Evolutionary conservation across 1,140 invertebrate genomes (phyloP), one percentile per base, ranked within the genome.

Genomic region (Heliconius congener): DNA sequence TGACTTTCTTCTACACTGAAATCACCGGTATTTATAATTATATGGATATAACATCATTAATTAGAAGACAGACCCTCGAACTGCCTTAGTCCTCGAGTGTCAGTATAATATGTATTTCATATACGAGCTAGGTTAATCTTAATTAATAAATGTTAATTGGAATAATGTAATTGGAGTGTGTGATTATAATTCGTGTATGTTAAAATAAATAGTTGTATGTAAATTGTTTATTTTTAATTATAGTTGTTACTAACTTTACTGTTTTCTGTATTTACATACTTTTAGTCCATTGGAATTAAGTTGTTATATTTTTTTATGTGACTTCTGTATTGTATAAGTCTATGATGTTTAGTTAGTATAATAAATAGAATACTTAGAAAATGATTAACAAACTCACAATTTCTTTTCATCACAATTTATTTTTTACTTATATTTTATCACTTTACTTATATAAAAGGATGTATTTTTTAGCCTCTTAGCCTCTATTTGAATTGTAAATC

Each of bases 131-230:
- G 60, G 60, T 76, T 76, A 74, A 76, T 76, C 37, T 13, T 70
- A 70, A 76, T 76, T 76, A 76, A 76, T 76, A 70, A 76, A 76
- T 66, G 42, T 71, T 76, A 70, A 76, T 71, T 76, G 16, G 60
- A 30, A 18, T 70, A 66, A 0, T 66, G 13, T 66, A 66, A 66
- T 66, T 66, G 27, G 60, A 50, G 74, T 76, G 39, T 42, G 37
- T 76, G 74, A 76, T 76, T 70, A 34, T 71, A 71, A 76, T 76
- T 76, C 46, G 74, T 39, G 34, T 76, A 76, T 76, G 42, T 76
- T n/a, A 4, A 70, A 9, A 46, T 60, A 39, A 76, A 27, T 76
- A 71, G 18, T 76, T 23, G 39, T 46, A 76, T 46, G 13, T 57
- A 57, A 57, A 57, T 30, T 66, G 60, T 66, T 66, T 66, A n/a